Conservation (phyloP, 2,888 invertebrate species). For the Synergus umbraculus region DNA sequence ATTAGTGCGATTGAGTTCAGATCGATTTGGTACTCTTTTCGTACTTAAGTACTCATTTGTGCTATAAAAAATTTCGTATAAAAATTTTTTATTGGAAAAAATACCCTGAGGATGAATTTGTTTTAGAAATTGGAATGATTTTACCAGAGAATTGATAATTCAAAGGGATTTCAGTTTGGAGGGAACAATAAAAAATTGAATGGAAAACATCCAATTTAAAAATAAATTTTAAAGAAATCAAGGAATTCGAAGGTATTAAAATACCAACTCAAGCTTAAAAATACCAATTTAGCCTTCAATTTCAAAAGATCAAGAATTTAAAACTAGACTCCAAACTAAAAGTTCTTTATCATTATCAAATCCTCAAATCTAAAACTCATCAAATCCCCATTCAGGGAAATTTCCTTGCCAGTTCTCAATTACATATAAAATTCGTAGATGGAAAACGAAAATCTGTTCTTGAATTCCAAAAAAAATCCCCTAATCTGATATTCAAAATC, state of each 20-base stretch:
- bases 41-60: conserved; percentile 25
- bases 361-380: background rate
- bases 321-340: too few relatives aligned
- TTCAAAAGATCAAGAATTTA: background rate
- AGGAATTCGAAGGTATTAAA: too few relatives aligned
- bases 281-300: too few relatives aligned
- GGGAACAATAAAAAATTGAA: background rate
- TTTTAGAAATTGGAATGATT: background rate
- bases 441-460: background rate
- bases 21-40: conserved; percentile 19
- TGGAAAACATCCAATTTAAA: background rate
- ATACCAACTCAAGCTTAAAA: too few relatives aligned
- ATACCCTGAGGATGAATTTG: background rate
- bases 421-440: background rate
- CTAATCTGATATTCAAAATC: background rate
- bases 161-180: background rate
- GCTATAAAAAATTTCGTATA: background rate
- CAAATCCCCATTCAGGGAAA: background rate
- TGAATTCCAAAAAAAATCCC: background rate
- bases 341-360: background rate
- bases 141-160: background rate
- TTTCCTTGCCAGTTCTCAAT: background rate
- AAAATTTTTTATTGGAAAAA: background rate
- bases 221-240: background rate
- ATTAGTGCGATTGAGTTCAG: conserved; percentile 24